phyloP scores from a whole-genome alignment of 1,140 invertebrate species.

The Apis florea region DNA sequence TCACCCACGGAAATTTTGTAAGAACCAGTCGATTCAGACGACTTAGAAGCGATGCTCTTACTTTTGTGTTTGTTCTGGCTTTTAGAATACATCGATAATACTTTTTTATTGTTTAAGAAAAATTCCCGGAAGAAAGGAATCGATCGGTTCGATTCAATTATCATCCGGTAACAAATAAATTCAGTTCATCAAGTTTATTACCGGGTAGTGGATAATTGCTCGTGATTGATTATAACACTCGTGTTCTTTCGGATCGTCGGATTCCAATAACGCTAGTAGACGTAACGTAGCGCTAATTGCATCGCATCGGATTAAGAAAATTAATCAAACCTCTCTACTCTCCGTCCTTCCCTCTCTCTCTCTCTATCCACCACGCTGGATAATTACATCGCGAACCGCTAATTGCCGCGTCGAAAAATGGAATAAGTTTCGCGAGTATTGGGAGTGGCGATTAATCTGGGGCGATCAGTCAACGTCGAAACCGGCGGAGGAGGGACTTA shows the following conservation, averaged over 20 bases:
- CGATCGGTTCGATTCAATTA: too few species aligned
- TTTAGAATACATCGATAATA: too few species aligned
- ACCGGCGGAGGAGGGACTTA: background rate
- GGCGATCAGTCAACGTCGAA: conserved; percentile 46
- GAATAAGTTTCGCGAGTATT: conserved; percentile 39
- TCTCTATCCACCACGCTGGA: background rate
- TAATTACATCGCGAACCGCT: conserved; percentile 27
- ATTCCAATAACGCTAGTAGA: background rate
- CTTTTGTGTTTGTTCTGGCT: too few species aligned
- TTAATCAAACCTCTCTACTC: conserved; percentile 25
- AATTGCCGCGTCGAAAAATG: conserved; percentile 43
- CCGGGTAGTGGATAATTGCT: background rate
- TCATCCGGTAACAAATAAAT: background rate
- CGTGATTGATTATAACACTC: background rate
- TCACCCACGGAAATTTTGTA: too few species aligned
- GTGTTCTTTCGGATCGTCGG: background rate
- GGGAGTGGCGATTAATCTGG: conserved; percentile 29
- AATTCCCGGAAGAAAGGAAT: too few species aligned
- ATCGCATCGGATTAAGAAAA: conserved; percentile 11
- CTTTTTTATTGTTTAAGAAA: too few species aligned
- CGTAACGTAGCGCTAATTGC: conserved; percentile 18
- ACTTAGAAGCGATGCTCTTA: too few species aligned
- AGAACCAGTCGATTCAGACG: too few species aligned
- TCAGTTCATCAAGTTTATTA: background rate
- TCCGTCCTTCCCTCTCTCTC: too few species aligned